Evolutionary conservation across 2,113 vertebrate species (phyloP).

Genomic region (Podiceps cristatus): DNA sequence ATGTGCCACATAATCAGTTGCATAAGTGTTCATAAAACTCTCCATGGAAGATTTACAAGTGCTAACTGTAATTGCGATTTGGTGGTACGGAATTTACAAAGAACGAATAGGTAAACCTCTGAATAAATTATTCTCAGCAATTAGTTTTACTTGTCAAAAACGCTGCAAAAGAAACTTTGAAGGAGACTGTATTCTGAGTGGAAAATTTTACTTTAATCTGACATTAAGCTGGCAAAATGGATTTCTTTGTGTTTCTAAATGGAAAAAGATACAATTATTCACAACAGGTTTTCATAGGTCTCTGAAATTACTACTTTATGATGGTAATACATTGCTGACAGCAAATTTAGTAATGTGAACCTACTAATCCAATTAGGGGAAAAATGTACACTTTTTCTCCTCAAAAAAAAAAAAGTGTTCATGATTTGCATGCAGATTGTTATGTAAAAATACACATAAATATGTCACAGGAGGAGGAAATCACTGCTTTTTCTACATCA

Average conservation of each 20-base stretch:
- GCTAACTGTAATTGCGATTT: background rate
- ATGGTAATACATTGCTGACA: background rate
- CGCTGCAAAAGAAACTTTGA: background rate
- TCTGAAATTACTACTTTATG: background rate
- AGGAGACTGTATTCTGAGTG: background rate
- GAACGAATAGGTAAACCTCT: background rate
- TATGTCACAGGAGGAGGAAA: background rate
- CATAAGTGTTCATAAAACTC: background rate
- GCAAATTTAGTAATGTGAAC: background rate
- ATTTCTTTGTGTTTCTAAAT: slow-evolving; percentile 9
- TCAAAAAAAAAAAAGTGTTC: background rate
- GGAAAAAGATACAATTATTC: background rate
- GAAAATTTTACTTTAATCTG: background rate
- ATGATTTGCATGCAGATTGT: background rate
- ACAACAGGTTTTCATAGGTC: background rate
- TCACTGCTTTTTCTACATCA: background rate
- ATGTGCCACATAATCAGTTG: background rate
- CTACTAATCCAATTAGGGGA: background rate
- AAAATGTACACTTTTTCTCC: background rate
- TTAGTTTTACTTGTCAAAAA: background rate
- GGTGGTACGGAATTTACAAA: background rate
- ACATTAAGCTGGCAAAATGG: background rate
- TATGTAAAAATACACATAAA: background rate
- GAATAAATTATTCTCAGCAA: background rate
- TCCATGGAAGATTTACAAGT: background rate